Percentiles rank a stretch among this genome's conserved stretches.
These are phyloP conservation scores for Pipistrellus nathusii DNA, from an alignment of 2,797 vertebrate species.

Conservation along the genomic window DNA sequence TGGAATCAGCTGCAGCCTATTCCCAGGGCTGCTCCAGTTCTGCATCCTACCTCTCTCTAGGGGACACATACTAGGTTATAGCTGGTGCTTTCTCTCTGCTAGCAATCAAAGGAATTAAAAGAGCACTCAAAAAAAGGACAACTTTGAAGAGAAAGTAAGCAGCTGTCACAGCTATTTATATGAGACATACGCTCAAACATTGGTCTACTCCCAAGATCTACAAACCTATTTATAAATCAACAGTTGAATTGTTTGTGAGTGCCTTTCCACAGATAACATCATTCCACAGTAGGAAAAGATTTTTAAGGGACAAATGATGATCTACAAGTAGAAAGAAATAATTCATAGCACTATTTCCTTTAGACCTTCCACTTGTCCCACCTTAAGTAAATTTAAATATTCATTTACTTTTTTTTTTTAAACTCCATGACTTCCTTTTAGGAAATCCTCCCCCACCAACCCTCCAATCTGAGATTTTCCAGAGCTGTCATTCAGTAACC, in stretches of 20 bases:
- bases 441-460: neutral
- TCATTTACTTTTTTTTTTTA: neutral
- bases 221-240: constrained; percentile 46
- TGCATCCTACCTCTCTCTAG: neutral
- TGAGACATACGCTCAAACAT: constrained; percentile 37
- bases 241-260: neutral
- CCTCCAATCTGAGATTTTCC: neutral
- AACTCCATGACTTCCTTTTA: neutral
- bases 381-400: neutral
- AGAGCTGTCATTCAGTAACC: neutral
- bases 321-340: neutral
- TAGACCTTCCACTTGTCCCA: neutral
- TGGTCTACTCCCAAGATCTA: constrained; percentile 59
- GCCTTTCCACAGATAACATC: neutral
- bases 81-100: neutral
- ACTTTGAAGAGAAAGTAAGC: constrained; percentile 49
- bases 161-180: constrained; percentile 44
- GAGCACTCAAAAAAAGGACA: constrained; percentile 14
- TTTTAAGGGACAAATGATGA: neutral
- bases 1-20: neutral
- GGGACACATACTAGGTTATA: neutral
- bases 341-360: neutral
- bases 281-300: neutral
- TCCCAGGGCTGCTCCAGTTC: neutral
- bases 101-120: constrained; percentile 10